Evolutionary conservation across 2,888 invertebrate species (phyloP).

Genomic region (Oligia latruncula): DNA sequence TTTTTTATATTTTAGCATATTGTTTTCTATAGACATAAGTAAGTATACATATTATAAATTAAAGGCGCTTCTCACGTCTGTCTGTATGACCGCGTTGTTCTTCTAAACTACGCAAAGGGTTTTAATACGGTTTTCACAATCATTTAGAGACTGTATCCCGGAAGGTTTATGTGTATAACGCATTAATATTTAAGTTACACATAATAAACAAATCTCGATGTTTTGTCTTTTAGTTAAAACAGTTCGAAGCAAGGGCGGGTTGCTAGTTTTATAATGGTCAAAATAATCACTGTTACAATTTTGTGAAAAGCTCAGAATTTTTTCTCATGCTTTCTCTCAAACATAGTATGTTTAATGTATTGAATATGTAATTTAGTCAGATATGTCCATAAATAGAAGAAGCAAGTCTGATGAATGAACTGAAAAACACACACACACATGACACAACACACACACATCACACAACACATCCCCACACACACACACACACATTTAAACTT

Average conservation of each 20-base stretch:
- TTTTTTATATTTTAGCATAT: not conserved
- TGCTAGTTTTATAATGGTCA: not conserved
- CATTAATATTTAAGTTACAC: not conserved
- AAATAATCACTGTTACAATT: not conserved
- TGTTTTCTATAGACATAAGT: not conserved
- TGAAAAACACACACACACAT: too few relatives aligned
- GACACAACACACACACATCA: too few relatives aligned
- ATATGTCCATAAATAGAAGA: not conserved
- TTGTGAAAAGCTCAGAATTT: too few relatives aligned
- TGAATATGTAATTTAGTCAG: not conserved
- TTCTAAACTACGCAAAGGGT: not conserved
- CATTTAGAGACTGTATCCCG: not conserved
- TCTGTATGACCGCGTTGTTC: not conserved
- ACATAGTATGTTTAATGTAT: not conserved
- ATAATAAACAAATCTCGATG: not conserved
- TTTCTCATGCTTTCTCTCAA: not conserved
- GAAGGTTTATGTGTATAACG: not conserved
- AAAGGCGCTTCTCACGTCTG: not conserved
- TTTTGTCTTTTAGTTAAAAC: not conserved
- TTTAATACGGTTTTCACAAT: not conserved
- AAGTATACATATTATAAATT: not conserved
- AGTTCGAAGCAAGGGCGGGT: not conserved
- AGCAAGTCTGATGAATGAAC: not conserved
- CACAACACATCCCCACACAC: too few relatives aligned
- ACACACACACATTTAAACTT: not conserved